Evolutionary conservation across 1,140 invertebrate genomes (phyloP), one percentile per base, ranked within the genome.

Genomic region (Phenacoccus solenopsis): DNA sequence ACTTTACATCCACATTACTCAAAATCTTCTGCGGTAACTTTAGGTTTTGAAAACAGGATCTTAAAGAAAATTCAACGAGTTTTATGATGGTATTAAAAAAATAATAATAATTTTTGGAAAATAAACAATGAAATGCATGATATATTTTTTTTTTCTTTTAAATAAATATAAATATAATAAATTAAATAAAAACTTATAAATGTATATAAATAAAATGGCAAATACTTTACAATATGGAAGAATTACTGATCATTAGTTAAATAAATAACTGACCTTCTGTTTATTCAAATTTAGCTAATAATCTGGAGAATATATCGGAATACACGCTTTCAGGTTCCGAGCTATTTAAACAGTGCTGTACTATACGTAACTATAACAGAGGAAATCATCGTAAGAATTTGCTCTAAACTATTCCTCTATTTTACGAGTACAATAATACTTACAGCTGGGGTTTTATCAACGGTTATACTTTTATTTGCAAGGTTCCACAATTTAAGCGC

Each of bases 401-500:
- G 5, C 30, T 7, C 30, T 32, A 32, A 13, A 32, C 13, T 32
- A 7, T 32, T 32, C 13, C 13, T 32, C 13, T 16, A n/a, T n/a
- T n/a, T n/a, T n/a, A n/a, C n/a, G n/a, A n/a, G n/a, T n/a, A n/a
- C n/a, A n/a, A n/a, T n/a, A n/a, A n/a, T n/a, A 49, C 16, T 49
- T n/a, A 49, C 38, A 10, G 16, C 16, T n/a, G 38, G 16, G 3
- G 38, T 49, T 49, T 49, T 49, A 49, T 88, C 84, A 57, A 79
- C 73, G 32, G 77, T 77, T 24, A 80, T 79, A 75, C 86, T 78
- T 76, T 86, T 88, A 69, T 84, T 81, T n/a, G 87, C 84, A 68
- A 94, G 79, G 72, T 85, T 82, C 90, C 90, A 94, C 10, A 95
- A 80, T 78, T 93, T 93, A 0, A 85, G 74, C 25, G 88, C 87